phyloP scores from a whole-genome alignment of 2,888 invertebrate species.

The Oxycera nigricornis region DNA sequence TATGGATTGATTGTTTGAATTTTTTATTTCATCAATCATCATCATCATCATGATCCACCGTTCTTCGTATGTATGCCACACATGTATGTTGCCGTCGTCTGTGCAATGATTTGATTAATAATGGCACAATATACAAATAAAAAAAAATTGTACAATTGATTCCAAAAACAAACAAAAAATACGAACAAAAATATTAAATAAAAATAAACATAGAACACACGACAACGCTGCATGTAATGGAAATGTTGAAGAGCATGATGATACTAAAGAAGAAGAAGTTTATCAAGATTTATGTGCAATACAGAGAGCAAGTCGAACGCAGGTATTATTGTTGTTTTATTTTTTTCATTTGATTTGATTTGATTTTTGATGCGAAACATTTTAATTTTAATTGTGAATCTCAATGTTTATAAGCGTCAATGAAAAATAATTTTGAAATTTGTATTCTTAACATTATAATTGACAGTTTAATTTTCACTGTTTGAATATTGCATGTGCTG shows the following conservation, averaged over 20 bases:
- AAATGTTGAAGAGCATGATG: slow-evolving; percentile 61
- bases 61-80: neutral
- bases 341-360: too few species aligned
- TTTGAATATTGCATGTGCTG: too few species aligned
- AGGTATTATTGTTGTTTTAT: slow-evolving; percentile 56
- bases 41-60: neutral
- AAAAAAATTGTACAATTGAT: too few species aligned
- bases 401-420: neutral
- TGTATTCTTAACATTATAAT: too few species aligned
- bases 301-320: slow-evolving; percentile 65
- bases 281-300: slow-evolving; percentile 92
- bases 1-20: neutral
- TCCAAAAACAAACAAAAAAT: slow-evolving; percentile 45
- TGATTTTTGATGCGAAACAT: too few species aligned
- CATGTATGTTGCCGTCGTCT: neutral
- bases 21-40: too few species aligned
- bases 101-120: too few species aligned
- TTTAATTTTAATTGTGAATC: neutral
- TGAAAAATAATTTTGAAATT: too few species aligned
- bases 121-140: neutral
- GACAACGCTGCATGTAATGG: slow-evolving; percentile 62
- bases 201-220: slow-evolving; percentile 64
- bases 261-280: slow-evolving; percentile 83
- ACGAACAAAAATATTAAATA: slow-evolving; percentile 46
- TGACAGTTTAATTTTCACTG: too few species aligned